Percentiles rank a stretch among this genome's conserved stretches.
Conservation (phyloP, 2,888 invertebrate genomes). For the Caenorhabditis sp. region DNA sequence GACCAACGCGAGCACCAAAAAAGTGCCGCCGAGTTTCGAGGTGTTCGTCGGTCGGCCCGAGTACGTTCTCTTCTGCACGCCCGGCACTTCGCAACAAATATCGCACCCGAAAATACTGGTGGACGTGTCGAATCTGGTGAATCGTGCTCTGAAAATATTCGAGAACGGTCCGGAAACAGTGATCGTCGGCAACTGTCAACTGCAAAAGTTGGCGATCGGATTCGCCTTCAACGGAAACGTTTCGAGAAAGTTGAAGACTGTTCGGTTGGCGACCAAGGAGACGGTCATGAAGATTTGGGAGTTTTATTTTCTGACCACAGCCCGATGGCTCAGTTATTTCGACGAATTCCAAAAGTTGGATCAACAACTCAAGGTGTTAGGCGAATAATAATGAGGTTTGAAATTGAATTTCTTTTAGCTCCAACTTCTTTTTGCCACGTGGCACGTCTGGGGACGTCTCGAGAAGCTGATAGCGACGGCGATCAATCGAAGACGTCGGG, state of each 20-base stretch:
- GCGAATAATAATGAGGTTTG: too few relatives aligned
- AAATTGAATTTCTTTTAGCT: constrained; percentile 10
- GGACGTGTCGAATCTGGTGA: constrained; percentile 14
- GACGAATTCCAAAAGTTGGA: constrained; percentile 36
- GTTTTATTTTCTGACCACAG: constrained; percentile 37
- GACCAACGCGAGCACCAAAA: not conserved
- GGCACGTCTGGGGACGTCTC: constrained; percentile 34
- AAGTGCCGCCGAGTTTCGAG: constrained; percentile 8
- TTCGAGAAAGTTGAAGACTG: constrained; percentile 6
- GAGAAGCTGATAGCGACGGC: constrained; percentile 29
- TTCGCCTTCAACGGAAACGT: constrained; percentile 19
- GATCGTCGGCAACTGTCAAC: constrained; percentile 2
- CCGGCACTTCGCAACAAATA: constrained; percentile 5
- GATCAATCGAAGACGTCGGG: constrained; percentile 16
- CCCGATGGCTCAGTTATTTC: constrained; percentile 37
- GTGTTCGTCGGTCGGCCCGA: constrained; percentile 33
- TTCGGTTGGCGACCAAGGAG: constrained; percentile 10
- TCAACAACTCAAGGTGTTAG: not conserved
- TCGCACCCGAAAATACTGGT: constrained; percentile 28
- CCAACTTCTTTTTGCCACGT: constrained; percentile 9
- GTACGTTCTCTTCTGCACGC: constrained; percentile 27
- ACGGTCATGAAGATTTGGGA: constrained; percentile 38
- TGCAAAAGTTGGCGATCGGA: constrained; percentile 20
- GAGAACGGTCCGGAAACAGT: constrained; percentile 9
- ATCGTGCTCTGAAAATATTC: not conserved